Conservation (phyloP, 2,888 invertebrate genomes). For the Axea sp. region DNA sequence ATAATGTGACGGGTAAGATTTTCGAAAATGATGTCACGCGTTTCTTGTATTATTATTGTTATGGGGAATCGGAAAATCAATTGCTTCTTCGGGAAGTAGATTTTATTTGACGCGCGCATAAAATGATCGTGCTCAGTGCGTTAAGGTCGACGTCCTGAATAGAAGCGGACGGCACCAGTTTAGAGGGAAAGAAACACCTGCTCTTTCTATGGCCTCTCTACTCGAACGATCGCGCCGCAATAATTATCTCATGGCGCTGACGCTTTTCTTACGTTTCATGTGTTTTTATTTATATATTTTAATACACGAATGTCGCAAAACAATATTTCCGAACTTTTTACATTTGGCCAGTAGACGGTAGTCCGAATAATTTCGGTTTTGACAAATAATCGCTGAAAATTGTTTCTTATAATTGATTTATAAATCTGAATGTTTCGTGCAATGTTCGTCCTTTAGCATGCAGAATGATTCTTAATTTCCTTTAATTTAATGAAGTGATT, state of each 20-base stretch:
- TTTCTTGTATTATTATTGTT: not conserved
- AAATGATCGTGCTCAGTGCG: conserved; percentile 17
- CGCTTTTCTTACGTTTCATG: conserved; percentile 38
- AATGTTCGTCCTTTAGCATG: too few species aligned
- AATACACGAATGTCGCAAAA: conserved; percentile 11
- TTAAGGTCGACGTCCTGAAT: conserved; percentile 54
- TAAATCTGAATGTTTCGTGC: too few species aligned
- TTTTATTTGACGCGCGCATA: conserved; percentile 41
- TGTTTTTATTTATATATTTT: conserved; percentile 16
- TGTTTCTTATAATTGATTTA: too few species aligned
- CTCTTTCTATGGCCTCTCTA: conserved; percentile 58
- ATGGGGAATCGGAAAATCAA: conserved; percentile 5
- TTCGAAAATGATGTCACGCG: too few species aligned
- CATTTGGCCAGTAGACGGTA: too few species aligned
- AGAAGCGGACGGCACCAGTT: conserved; percentile 54
- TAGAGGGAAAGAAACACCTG: conserved; percentile 60
- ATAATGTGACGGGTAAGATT: too few species aligned
- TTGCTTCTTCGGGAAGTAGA: conserved; percentile 13
- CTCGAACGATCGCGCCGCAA: conserved; percentile 57
- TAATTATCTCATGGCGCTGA: conserved; percentile 53
- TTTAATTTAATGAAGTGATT: too few species aligned
- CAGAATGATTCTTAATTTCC: too few species aligned
- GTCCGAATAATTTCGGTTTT: too few species aligned
- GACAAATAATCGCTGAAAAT: too few species aligned
- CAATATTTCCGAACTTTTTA: too few species aligned